Base-by-base conservation (phyloP, 2,888 invertebrate genomes). In the Empis livida region DNA sequence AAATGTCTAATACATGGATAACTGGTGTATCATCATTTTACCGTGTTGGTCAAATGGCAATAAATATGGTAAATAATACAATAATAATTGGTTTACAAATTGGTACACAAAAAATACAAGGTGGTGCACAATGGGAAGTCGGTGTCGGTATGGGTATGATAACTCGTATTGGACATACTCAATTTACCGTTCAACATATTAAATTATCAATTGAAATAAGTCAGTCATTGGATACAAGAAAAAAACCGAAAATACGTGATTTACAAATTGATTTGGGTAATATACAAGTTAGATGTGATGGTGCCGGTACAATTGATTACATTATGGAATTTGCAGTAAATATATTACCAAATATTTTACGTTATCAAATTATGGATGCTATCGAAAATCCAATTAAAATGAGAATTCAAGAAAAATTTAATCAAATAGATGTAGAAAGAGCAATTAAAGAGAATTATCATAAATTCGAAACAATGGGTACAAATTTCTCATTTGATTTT, bases 291-390 rank as follows among this genome's bases (percentile, higher is more conserved):
- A 74, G 88, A 17, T 83, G 84, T 57, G 79, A 88, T 56, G 92
- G 92, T 0, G 83, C 89, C 1, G 90, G 92, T n/a, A 87, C 88
- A 1, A 53, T 86, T 14, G 92, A 93, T 67, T 91, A 90, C 60
- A 61, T 83, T 1, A 71, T 90, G 50, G 92, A 93, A 68, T 81
- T 86, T 49, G 75, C 74, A 5, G 76, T 90, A 0, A 93, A 92
- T 63, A 73, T 91, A 42, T 60, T 91, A 44, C 90, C 91, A 1
- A 92, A 93, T 73, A 70, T 90, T 42, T 70, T 93, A 51, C 76
- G 92, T 46, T 87, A 88, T 62, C 89, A 90, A 68, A 87, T 91
- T 50, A 84, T 89, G 79, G 85, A 88, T 59, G 86, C 87, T 0
- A 63, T 90, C 37, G 89, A 90, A 67, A 79, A 79, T 35, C 88